These are phyloP conservation scores for Spilosoma lubricipeda DNA, from an alignment of 2,888 invertebrate genomes.

Conservation along the genomic window DNA sequence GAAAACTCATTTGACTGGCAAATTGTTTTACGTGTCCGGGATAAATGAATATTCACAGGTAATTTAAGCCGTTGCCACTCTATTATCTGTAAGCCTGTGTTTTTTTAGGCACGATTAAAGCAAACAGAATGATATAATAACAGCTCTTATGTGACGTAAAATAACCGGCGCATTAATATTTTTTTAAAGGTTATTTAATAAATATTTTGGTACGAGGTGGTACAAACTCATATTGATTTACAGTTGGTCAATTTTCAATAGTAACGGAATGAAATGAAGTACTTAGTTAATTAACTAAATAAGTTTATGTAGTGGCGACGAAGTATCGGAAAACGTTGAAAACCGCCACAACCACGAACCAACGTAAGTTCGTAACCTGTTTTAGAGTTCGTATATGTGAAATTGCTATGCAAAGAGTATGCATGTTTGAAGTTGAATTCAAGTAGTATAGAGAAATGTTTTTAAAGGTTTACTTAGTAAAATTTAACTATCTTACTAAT, in stretches of 20 bases:
- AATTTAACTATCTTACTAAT: too few relatives aligned
- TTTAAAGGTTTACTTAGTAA: background rate
- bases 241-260: conserved; percentile 14
- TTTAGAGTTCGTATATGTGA: conserved; percentile 6
- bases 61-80: conserved; percentile 51
- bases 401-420: background rate
- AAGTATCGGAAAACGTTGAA: conserved; percentile 24
- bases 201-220: conserved; percentile 12
- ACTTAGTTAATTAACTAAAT: conserved; percentile 21
- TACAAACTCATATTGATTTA: conserved; percentile 8
- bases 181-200: conserved; percentile 2
- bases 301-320: conserved; percentile 18
- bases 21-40: conserved; percentile 75
- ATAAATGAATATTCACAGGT: conserved; percentile 68
- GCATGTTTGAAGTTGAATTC: background rate
- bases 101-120: conserved; percentile 49
- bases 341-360: conserved; percentile 18
- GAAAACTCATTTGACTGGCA: conserved; percentile 84
- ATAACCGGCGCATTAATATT: conserved; percentile 10
- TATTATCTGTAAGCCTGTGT: conserved; percentile 44
- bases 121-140: conserved; percentile 31
- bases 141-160: conserved; percentile 16
- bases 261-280: conserved; percentile 8
- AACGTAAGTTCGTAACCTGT: conserved; percentile 7
- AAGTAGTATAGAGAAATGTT: too few relatives aligned